phyloP scores from a whole-genome alignment of 2,797 vertebrate species.

The Nasua narica region DNA sequence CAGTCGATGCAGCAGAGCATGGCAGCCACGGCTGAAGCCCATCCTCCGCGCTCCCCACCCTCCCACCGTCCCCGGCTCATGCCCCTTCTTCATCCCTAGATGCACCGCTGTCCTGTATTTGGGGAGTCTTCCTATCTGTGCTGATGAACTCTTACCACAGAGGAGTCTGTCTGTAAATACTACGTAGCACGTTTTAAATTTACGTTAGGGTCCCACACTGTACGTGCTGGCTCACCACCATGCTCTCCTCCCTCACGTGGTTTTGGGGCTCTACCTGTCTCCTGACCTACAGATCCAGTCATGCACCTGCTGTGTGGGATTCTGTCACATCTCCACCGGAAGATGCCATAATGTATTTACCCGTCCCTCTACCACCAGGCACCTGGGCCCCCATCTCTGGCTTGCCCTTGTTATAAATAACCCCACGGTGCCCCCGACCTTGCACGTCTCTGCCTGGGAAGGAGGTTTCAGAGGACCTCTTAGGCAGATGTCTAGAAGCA shows the following conservation, averaged over 20 bases:
- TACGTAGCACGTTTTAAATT: rapidly evolving
- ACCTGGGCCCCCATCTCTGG: rapidly evolving
- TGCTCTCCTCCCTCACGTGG: neutral
- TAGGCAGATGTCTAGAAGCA: neutral
- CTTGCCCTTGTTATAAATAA: neutral
- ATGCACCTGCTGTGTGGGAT: rapidly evolving
- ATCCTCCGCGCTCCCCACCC: too few relatives aligned
- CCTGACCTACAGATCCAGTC: neutral
- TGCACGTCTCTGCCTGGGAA: rapidly evolving
- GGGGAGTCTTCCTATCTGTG: neutral
- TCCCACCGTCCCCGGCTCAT: neutral
- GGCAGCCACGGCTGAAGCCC: neutral
- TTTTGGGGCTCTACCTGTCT: neutral
- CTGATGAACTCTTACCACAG: neutral
- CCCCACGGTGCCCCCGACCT: rapidly evolving
- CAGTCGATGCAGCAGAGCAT: neutral
- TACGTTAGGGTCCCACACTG: rapidly evolving
- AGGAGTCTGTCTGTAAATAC: neutral
- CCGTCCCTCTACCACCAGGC: rapidly evolving
- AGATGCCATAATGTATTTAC: rapidly evolving
- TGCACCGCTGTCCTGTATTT: rapidly evolving
- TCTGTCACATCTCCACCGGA: rapidly evolving
- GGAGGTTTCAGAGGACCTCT: neutral
- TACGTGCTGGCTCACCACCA: rapidly evolving
- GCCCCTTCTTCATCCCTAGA: neutral